Percentiles rank a stretch among this genome's conserved stretches.
phyloP scores from a whole-genome alignment of 2,888 invertebrate species.

The Didymodactylos carnosus region DNA sequence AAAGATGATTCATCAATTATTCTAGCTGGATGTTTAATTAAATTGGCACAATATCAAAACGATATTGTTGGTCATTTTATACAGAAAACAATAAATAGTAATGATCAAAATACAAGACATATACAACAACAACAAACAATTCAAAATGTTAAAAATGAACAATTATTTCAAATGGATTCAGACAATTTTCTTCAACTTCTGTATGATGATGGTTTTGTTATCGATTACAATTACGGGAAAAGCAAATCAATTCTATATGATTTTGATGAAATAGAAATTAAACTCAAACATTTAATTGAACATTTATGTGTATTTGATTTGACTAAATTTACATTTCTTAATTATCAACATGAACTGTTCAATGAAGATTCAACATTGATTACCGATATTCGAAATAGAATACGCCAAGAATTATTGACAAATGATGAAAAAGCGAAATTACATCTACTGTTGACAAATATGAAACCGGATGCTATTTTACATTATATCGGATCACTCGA shows the following conservation, averaged over 20 bases:
- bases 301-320: background rate
- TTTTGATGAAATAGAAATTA: background rate
- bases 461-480: background rate
- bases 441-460: background rate
- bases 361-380: background rate
- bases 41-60: background rate
- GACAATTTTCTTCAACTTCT: background rate
- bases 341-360: background rate
- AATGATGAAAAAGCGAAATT: background rate
- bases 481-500: background rate
- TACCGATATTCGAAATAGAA: background rate
- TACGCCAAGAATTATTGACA: background rate
- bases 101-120: background rate
- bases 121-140: background rate
- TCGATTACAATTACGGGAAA: background rate
- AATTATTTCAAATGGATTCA: background rate
- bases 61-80: background rate
- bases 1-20: background rate
- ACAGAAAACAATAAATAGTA: background rate
- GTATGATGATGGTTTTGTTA: background rate
- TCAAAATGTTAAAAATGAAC: background rate
- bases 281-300: background rate
- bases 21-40: background rate
- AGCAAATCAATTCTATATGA: background rate
- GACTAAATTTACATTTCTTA: background rate